These are phyloP conservation scores for Amblyopsis rosae DNA, from an alignment of 2,113 vertebrate genomes.

Conservation along the genomic window DNA sequence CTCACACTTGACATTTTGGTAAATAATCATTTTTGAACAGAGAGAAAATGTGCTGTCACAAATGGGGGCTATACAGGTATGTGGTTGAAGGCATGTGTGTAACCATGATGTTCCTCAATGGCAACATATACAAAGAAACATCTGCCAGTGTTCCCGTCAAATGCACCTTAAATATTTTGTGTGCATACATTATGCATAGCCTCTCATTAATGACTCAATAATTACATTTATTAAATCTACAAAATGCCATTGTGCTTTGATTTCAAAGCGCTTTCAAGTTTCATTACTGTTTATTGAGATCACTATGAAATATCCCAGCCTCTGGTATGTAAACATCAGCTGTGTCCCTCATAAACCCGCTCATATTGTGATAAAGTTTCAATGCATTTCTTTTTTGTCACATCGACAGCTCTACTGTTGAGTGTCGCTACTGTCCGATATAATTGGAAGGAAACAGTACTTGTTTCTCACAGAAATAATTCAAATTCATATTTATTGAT, in stretches of 20 bases:
- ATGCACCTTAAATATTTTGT: neutral
- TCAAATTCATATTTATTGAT: too few species aligned
- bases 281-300: slow-evolving; percentile 35
- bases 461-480: too few species aligned
- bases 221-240: neutral
- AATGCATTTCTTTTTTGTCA: too few species aligned
- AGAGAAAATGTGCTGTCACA: neutral
- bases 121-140: neutral
- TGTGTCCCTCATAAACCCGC: too few species aligned
- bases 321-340: too few species aligned
- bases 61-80: neutral
- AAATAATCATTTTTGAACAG: slow-evolving; percentile 12
- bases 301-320: too few species aligned
- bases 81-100: slow-evolving; percentile 5
- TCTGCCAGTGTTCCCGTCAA: neutral
- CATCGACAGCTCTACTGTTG: too few species aligned
- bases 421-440: too few species aligned
- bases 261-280: neutral
- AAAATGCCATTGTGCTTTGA: neutral
- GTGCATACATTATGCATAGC: neutral
- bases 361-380: too few species aligned
- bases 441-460: too few species aligned
- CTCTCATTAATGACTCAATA: slow-evolving; percentile 6
- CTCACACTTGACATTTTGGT: slow-evolving; percentile 6
- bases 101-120: slow-evolving; percentile 1